These are phyloP conservation scores for Sepiola atlantica DNA, from an alignment of 2,888 invertebrate genomes.

Conservation along the genomic window DNA sequence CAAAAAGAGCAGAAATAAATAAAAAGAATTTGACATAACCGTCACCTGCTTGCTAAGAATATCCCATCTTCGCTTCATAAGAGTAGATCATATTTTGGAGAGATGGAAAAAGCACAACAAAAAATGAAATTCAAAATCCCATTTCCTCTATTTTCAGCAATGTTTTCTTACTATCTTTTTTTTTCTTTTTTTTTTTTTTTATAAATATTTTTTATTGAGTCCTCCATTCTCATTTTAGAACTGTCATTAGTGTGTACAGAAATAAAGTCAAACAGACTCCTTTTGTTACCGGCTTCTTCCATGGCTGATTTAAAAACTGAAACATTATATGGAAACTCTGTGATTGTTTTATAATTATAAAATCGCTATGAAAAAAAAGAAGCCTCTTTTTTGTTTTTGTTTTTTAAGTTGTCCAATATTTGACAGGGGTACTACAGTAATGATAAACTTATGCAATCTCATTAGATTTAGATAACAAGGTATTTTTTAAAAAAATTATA, in stretches of 20 bases:
- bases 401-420: background rate
- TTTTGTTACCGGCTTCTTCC: background rate
- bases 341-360: background rate
- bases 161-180: background rate
- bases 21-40: background rate
- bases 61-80: background rate
- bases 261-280: background rate
- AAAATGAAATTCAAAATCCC: background rate
- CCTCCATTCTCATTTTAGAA: background rate
- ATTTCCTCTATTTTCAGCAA: background rate
- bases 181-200: background rate
- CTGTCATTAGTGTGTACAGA: background rate
- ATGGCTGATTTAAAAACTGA: background rate
- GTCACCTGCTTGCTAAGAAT: background rate
- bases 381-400: background rate
- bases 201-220: background rate
- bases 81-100: background rate
- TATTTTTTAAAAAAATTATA: too few relatives aligned
- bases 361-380: background rate
- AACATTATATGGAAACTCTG: background rate
- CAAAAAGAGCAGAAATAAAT: background rate
- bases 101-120: background rate
- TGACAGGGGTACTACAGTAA: too few relatives aligned
- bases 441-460: too few relatives aligned
- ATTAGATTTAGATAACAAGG: too few relatives aligned